Evolutionary conservation across 2,797 vertebrate species (phyloP).

Genomic region (Tadarida brasiliensis): DNA sequence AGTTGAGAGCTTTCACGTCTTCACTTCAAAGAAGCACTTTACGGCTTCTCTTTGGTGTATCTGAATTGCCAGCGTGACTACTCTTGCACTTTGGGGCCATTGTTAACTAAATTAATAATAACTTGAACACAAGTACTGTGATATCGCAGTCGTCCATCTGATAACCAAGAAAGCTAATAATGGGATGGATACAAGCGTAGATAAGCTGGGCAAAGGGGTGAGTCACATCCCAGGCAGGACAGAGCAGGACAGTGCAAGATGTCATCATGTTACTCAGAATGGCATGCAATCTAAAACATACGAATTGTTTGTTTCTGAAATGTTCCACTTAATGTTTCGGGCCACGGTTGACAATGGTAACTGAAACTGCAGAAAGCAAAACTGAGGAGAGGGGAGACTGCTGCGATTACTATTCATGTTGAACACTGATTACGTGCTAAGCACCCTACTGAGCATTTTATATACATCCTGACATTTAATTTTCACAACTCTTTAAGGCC

Average conservation of each 20-base stretch:
- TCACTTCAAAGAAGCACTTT: neutral
- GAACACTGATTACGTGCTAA: neutral
- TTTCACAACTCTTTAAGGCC: constrained; percentile 3
- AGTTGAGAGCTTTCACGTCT: neutral
- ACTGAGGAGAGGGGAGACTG: neutral
- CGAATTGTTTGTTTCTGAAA: neutral
- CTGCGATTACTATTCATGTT: neutral
- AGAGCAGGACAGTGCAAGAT: neutral
- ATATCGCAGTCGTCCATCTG: neutral
- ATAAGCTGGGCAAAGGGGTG: neutral
- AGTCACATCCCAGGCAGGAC: neutral
- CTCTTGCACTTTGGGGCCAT: neutral
- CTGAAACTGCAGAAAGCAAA: neutral
- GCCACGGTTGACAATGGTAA: neutral
- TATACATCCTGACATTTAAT: constrained; percentile 34
- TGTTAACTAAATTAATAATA: neutral
- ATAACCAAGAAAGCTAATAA: neutral
- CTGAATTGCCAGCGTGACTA: neutral
- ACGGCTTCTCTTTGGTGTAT: neutral
- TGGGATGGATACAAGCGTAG: neutral
- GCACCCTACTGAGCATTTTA: constrained; percentile 16
- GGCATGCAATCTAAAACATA: neutral
- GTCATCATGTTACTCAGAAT: neutral
- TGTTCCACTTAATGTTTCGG: neutral
- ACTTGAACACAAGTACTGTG: neutral